Conservation (phyloP, 2,888 invertebrate genomes). For the Gymnosoma rotundatum region DNA sequence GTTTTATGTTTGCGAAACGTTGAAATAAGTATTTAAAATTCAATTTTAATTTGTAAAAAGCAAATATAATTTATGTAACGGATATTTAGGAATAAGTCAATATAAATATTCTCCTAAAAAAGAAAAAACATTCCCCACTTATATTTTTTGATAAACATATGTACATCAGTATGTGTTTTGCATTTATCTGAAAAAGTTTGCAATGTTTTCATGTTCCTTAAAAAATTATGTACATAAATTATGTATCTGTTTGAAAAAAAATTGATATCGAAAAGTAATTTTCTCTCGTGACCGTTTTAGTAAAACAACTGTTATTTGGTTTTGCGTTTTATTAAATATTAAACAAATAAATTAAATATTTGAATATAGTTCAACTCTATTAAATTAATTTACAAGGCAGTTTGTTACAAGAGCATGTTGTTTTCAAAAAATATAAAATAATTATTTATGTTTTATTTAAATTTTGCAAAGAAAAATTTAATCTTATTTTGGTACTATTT, state of each 20-base stretch:
- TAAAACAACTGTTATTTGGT: background rate
- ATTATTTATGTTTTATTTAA: constrained; percentile 88
- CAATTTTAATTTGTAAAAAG: constrained; percentile 21
- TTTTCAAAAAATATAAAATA: background rate
- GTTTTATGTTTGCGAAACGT: constrained; percentile 22
- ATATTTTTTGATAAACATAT: too few relatives aligned
- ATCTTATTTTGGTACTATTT: constrained; percentile 76
- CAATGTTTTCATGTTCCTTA: too few relatives aligned
- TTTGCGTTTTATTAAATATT: constrained; percentile 19
- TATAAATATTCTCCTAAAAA: too few relatives aligned
- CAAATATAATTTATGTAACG: constrained; percentile 31
- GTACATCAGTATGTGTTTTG: too few relatives aligned
- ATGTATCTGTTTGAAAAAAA: background rate
- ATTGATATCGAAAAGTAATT: background rate
- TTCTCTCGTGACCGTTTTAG: background rate
- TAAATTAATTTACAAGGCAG: constrained; percentile 41
- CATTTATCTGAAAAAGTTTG: too few relatives aligned
- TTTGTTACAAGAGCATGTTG: background rate
- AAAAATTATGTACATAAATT: too few relatives aligned
- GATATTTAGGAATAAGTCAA: constrained; percentile 5
- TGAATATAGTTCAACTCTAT: background rate
- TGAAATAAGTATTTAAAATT: constrained; percentile 17
- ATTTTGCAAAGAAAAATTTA: constrained; percentile 84
- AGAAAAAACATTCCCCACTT: too few relatives aligned
- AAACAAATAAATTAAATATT: constrained; percentile 49